A percentile compares a stretch with the other conserved stretches of the same genome.
These are phyloP conservation scores for Conus ventricosus DNA, from an alignment of 1,140 invertebrate species.

Conservation along the genomic window DNA sequence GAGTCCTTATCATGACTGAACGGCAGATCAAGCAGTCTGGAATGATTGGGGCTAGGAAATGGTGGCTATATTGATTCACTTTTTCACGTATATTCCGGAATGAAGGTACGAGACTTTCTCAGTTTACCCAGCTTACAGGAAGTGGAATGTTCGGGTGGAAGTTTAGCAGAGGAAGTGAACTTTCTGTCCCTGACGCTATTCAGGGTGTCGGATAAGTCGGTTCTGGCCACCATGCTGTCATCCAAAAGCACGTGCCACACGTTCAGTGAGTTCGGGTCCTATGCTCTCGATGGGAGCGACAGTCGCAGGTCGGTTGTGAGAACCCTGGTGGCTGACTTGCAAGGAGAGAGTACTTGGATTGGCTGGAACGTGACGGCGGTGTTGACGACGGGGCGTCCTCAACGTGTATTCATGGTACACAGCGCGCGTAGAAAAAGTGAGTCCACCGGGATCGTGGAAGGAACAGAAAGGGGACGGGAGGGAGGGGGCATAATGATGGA, in stretches of 20 bases:
- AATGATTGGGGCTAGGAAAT: too few species aligned
- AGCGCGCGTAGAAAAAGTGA: neutral
- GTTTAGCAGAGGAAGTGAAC: neutral
- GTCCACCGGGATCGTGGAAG: too few species aligned
- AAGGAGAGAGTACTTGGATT: neutral
- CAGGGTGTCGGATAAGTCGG: neutral
- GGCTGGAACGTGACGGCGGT: conserved; percentile 19
- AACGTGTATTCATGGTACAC: neutral
- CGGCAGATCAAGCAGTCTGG: too few species aligned
- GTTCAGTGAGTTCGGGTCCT: conserved; percentile 4
- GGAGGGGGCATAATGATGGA: too few species aligned
- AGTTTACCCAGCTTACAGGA: conserved; percentile 22
- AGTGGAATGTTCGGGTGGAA: conserved; percentile 27
- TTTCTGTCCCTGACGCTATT: conserved; percentile 21
- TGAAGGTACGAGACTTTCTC: neutral
- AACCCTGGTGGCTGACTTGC: conserved; percentile 17
- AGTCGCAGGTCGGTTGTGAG: neutral
- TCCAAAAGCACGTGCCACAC: neutral
- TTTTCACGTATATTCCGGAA: conserved; percentile 9
- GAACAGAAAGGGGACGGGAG: too few species aligned
- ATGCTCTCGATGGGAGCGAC: neutral
- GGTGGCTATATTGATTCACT: too few species aligned
- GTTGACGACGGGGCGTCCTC: neutral
- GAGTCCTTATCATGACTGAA: too few species aligned
- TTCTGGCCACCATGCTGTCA: neutral